phyloP scores from a whole-genome alignment of 2,113 vertebrate species.

The Ptilonorhynchus violaceus region DNA sequence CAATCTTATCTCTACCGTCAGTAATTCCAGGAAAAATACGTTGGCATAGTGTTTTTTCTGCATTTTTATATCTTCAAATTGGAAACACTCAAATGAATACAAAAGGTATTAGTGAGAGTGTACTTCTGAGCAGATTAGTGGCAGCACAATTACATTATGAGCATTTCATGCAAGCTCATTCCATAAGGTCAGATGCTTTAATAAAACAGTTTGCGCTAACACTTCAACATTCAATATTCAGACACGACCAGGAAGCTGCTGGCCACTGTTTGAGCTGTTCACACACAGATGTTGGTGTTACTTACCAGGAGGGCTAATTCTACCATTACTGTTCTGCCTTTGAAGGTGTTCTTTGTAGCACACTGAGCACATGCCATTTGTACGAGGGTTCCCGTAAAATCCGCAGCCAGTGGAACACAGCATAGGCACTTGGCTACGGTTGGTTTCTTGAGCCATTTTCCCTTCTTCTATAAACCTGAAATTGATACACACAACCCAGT shows the following conservation, averaged over 20 bases:
- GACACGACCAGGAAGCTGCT: background rate
- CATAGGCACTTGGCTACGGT: slow-evolving; percentile 88
- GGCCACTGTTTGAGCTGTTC: background rate
- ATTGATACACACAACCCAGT: slow-evolving; percentile 7
- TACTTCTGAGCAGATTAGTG: background rate
- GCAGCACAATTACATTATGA: background rate
- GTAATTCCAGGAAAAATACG: background rate
- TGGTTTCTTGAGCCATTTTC: slow-evolving; percentile 90
- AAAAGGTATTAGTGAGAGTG: background rate
- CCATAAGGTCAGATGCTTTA: background rate
- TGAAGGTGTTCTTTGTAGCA: slow-evolving; percentile 91
- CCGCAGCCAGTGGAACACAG: slow-evolving; percentile 89
- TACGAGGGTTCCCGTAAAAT: slow-evolving; percentile 88
- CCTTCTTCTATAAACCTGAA: slow-evolving; percentile 74
- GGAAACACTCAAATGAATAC: background rate
- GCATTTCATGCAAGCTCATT: background rate
- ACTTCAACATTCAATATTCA: background rate
- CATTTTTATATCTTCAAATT: background rate
- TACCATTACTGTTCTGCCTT: slow-evolving; percentile 83
- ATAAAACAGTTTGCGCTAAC: background rate
- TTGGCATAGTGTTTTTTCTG: background rate
- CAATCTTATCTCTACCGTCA: background rate
- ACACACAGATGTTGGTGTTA: background rate
- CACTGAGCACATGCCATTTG: slow-evolving; percentile 88
- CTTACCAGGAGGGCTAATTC: slow-evolving; percentile 86